Evolutionary conservation across 2,113 vertebrate genomes (phyloP).

Genomic region (Cisticola juncidis): DNA sequence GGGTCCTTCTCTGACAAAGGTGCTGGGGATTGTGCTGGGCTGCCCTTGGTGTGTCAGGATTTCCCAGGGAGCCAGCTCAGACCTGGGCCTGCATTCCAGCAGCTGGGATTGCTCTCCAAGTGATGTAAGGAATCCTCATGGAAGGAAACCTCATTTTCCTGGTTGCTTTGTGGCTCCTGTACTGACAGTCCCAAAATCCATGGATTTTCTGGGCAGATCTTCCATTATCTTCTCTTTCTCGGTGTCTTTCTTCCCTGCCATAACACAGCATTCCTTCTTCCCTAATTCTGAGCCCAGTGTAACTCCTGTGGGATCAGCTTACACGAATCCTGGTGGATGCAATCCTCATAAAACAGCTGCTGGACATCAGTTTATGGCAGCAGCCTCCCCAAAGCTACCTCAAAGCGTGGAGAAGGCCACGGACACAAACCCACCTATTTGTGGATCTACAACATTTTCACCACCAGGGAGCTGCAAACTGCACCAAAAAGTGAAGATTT

Average conservation of each 20-base stretch:
- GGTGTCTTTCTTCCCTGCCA: background rate
- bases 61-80: background rate
- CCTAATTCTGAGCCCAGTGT: background rate
- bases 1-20: background rate
- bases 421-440: background rate
- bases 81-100: background rate
- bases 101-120: background rate
- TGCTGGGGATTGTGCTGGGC: background rate
- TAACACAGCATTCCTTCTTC: background rate
- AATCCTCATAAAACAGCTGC: background rate
- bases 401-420: background rate
- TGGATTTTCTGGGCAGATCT: background rate
- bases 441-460: background rate
- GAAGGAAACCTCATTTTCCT: background rate
- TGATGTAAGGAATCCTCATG: background rate
- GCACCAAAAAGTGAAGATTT: background rate
- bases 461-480: background rate
- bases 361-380: background rate
- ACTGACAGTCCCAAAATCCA: background rate
- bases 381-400: background rate
- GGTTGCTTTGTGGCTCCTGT: background rate
- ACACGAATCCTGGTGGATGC: accelerated
- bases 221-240: background rate
- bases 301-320: background rate
- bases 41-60: background rate